Percentiles rank a stretch among this genome's conserved stretches.
phyloP scores from a whole-genome alignment of 2,888 invertebrate genomes.

The Dasypogon diadema region DNA sequence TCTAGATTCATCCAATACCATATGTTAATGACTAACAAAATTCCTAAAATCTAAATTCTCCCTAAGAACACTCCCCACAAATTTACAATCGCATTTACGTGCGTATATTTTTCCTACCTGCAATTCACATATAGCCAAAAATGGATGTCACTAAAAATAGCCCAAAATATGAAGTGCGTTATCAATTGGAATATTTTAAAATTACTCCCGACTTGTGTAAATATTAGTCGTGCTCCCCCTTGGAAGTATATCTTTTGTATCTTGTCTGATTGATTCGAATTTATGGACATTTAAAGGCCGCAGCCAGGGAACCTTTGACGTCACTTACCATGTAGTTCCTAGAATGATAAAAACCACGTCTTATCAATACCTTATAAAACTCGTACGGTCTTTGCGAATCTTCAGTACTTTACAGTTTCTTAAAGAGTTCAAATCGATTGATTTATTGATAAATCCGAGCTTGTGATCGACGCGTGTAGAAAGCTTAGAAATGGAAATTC shows the following conservation, averaged over 20 bases:
- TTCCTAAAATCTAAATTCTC: too few species aligned
- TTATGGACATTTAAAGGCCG: not conserved
- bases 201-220: not conserved
- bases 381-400: not conserved
- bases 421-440: not conserved
- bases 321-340: not conserved
- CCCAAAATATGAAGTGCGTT: not conserved
- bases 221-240: not conserved
- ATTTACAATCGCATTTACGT: too few species aligned
- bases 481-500: not conserved
- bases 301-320: not conserved
- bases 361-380: conserved; percentile 1
- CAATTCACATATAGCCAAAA: not conserved
- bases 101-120: not conserved
- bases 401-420: not conserved
- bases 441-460: not conserved
- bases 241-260: not conserved
- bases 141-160: not conserved
- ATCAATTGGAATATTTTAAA: not conserved
- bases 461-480: not conserved
- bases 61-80: too few species aligned
- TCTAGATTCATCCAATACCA: too few species aligned
- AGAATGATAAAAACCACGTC: not conserved
- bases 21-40: too few species aligned
- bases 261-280: not conserved